These are phyloP conservation scores for Cephus nigrinus DNA, from an alignment of 2,888 invertebrate genomes.

Conservation along the genomic window DNA sequence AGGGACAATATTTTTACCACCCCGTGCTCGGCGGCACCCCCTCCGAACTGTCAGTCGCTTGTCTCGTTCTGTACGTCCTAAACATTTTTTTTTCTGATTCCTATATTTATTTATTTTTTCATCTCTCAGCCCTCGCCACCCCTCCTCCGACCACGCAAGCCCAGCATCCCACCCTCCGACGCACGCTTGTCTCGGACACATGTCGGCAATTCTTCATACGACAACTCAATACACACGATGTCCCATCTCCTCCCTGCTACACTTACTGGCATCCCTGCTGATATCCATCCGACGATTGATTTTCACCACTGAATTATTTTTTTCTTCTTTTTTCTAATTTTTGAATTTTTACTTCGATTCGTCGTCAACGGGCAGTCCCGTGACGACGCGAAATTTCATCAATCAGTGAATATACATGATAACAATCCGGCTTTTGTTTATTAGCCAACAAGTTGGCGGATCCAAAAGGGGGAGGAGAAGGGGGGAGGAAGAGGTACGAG, in stretches of 20 bases:
- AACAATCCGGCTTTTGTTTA: background rate
- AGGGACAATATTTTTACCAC: background rate
- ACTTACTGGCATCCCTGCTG: background rate
- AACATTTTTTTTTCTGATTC: conserved; percentile 12
- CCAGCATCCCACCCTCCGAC: background rate
- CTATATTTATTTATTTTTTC: conserved; percentile 14
- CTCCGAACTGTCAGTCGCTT: conserved; percentile 15
- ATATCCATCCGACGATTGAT: background rate
- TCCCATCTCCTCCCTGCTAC: conserved; percentile 4
- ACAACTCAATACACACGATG: conserved; percentile 22
- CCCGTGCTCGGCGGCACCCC: background rate
- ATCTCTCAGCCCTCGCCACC: background rate
- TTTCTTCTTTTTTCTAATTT: background rate
- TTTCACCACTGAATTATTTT: background rate
- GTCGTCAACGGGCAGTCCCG: background rate
- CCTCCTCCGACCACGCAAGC: background rate
- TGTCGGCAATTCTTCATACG: conserved; percentile 24
- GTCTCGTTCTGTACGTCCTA: conserved; percentile 13
- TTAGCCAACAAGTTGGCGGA: background rate
- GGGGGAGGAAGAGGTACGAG: background rate
- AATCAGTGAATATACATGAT: background rate
- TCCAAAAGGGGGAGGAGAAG: background rate
- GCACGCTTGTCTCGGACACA: conserved; percentile 21
- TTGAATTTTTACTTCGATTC: background rate
- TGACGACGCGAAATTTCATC: background rate